phyloP scores from a whole-genome alignment of 2,888 invertebrate genomes.

The Gortyna flavago region DNA sequence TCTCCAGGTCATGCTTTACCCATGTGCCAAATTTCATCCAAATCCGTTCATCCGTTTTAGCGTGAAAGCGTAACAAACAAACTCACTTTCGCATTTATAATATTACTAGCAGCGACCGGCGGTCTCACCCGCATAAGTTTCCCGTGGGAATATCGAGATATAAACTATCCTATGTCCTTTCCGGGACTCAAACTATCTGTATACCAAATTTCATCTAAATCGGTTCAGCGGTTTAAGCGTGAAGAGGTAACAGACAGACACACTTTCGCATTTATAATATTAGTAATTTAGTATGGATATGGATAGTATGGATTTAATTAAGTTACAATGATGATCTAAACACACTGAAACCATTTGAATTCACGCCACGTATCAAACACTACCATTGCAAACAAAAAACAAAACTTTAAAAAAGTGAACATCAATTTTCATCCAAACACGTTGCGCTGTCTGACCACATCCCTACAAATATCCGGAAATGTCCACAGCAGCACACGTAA shows the following conservation, averaged over 20 bases:
- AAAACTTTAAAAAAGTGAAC: conserved; percentile 13
- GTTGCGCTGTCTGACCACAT: conserved; percentile 17
- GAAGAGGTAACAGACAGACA: too few relatives aligned
- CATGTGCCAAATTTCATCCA: not conserved
- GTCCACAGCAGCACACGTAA: conserved; percentile 59
- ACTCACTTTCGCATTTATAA: not conserved
- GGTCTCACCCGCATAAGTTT: too few relatives aligned
- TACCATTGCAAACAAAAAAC: not conserved
- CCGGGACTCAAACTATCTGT: too few relatives aligned
- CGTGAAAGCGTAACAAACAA: not conserved
- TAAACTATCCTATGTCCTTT: too few relatives aligned
- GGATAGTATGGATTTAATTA: too few relatives aligned
- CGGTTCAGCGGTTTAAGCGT: too few relatives aligned
- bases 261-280: too few relatives aligned
- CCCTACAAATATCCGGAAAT: conserved; percentile 36
- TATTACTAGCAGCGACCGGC: too few relatives aligned
- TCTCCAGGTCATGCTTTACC: not conserved
- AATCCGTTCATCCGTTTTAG: not conserved
- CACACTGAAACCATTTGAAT: not conserved
- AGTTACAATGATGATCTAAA: too few relatives aligned
- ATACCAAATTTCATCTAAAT: too few relatives aligned
- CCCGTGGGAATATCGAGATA: too few relatives aligned
- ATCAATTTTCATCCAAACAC: conserved; percentile 7
- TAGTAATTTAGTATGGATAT: too few relatives aligned
- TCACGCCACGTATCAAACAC: not conserved